These are phyloP conservation scores for Eulemur rufifrons DNA, from an alignment of 2,113 vertebrate genomes.

Conservation along the genomic window DNA sequence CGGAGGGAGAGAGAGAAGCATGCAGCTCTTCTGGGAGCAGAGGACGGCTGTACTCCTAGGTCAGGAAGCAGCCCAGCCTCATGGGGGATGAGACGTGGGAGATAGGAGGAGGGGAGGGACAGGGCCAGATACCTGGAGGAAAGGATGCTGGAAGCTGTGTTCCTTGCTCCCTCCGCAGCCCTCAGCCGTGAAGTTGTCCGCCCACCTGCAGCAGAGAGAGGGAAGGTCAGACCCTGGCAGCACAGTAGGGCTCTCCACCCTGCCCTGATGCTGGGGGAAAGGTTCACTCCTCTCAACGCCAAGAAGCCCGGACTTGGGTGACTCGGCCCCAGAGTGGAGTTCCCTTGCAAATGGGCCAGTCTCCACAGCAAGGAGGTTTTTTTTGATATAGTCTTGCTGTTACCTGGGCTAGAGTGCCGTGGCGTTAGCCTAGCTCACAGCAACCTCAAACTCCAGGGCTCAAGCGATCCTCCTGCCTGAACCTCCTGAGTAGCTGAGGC, in stretches of 20 bases:
- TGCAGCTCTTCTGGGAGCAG: neutral
- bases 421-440: too few relatives aligned
- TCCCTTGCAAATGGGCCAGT: neutral
- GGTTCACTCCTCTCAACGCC: neutral
- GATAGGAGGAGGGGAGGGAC: accelerated
- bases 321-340: accelerated
- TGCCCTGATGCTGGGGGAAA: accelerated
- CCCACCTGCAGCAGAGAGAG: slow-evolving; percentile 88
- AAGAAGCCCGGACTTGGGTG: neutral
- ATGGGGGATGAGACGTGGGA: neutral
- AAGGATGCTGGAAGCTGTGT: slow-evolving; percentile 91
- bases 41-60: neutral
- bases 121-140: slow-evolving; percentile 89
- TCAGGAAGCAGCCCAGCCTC: neutral
- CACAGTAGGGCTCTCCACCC: accelerated
- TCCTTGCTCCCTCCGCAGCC: slow-evolving; percentile 84
- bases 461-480: too few relatives aligned
- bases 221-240: neutral
- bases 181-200: slow-evolving; percentile 87
- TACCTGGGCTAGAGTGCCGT: too few relatives aligned
- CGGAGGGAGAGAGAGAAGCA: neutral
- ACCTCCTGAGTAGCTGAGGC: too few relatives aligned
- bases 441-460: too few relatives aligned
- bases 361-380: neutral
- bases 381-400: too few relatives aligned